phyloP scores from a whole-genome alignment of 2,113 vertebrate genomes.

The Globicephala melas region DNA sequence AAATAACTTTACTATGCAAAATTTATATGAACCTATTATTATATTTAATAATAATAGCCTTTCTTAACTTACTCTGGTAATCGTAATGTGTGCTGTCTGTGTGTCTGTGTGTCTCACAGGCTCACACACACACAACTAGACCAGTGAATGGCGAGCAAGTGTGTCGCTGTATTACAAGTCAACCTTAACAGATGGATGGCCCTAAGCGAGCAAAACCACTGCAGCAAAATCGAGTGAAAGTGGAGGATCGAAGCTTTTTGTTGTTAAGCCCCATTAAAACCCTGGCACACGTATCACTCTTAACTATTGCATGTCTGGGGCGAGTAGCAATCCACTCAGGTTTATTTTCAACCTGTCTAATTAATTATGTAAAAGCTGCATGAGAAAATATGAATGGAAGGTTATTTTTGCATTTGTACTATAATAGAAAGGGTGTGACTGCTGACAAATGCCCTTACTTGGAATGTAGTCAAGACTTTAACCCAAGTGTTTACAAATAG shows the following conservation, averaged over 20 bases:
- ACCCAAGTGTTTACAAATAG: background rate
- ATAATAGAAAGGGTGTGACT: background rate
- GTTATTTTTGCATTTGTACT: background rate
- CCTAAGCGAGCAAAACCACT: slow-evolving; percentile 82
- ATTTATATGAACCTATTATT: background rate
- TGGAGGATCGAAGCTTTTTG: slow-evolving; percentile 79
- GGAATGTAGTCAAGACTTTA: background rate
- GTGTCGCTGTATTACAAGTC: slow-evolving; percentile 65
- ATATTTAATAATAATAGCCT: slow-evolving; percentile 50
- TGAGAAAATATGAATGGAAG: background rate
- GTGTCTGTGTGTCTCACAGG: background rate
- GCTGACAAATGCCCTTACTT: background rate
- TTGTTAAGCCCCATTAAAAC: slow-evolving; percentile 82
- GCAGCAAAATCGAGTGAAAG: slow-evolving; percentile 77
- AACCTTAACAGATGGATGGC: slow-evolving; percentile 85
- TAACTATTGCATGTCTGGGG: slow-evolving; percentile 79
- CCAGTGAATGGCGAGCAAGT: background rate
- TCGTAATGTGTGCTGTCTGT: background rate
- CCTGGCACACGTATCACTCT: slow-evolving; percentile 75
- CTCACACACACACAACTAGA: background rate
- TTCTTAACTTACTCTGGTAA: background rate
- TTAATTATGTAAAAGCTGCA: background rate
- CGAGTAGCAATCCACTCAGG: background rate
- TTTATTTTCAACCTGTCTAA: background rate
- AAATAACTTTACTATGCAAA: background rate